phyloP scores from a whole-genome alignment of 2,113 vertebrate species.

The Pogonocichla stellata region DNA sequence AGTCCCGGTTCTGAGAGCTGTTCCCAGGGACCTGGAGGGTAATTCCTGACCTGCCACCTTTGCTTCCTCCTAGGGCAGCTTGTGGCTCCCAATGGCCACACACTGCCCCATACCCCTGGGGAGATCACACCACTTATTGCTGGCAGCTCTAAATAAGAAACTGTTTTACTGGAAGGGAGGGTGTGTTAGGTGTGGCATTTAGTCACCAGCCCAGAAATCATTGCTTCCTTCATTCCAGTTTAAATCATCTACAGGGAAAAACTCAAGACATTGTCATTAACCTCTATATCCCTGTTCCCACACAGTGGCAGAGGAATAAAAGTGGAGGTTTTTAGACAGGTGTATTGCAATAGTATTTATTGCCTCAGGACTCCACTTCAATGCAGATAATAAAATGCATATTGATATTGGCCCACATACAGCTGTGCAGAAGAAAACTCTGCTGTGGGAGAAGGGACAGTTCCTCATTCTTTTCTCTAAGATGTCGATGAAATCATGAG shows the following conservation, averaged over 20 bases:
- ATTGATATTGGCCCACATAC: background rate
- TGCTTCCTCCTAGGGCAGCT: background rate
- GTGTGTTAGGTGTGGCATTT: background rate
- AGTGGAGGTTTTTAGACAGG: background rate
- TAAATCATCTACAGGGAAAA: background rate
- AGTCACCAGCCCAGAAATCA: background rate
- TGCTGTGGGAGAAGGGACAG: background rate
- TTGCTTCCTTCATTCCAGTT: background rate
- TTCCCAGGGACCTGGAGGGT: background rate
- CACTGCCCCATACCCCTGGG: background rate
- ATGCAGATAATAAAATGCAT: background rate
- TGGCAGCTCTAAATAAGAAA: background rate
- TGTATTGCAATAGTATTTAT: background rate
- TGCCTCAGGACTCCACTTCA: background rate
- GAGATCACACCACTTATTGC: background rate
- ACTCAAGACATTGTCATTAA: background rate
- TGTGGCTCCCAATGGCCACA: background rate
- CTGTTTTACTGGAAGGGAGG: background rate
- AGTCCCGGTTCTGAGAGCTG: background rate
- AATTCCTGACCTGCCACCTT: background rate
- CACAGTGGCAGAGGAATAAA: background rate
- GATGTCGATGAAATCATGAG: background rate
- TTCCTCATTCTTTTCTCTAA: background rate
- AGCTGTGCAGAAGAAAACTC: background rate
- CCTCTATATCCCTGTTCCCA: background rate